A percentile compares a stretch with the other conserved stretches of the same genome.
Conservation (phyloP, 2,888 invertebrate species). For the Bellardia pandia region DNA sequence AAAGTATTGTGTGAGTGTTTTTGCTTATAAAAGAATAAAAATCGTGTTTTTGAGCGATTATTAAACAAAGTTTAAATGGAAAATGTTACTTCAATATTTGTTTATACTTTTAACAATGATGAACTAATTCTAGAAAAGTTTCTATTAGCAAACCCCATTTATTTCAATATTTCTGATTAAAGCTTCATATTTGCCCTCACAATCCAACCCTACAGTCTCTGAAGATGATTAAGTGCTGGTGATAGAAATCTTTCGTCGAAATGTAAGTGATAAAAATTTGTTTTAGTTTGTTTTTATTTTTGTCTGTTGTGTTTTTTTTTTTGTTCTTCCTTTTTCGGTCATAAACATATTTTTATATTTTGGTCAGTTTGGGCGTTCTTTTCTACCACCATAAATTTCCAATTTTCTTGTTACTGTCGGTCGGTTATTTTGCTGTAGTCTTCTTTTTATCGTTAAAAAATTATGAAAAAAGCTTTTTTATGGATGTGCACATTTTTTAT, state of each 20-base stretch:
- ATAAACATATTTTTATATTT: conserved; percentile 70
- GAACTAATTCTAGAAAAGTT: conserved; percentile 77
- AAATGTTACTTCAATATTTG: neutral
- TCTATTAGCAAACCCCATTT: conserved; percentile 80
- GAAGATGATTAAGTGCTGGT: conserved; percentile 56
- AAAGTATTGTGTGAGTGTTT: neutral
- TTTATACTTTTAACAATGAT: neutral
- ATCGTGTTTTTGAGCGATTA: conserved; percentile 45
- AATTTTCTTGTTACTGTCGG: conserved; percentile 57
- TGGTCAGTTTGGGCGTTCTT: conserved; percentile 52
- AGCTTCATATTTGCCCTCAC: conserved; percentile 75
- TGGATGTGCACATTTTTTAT: conserved; percentile 74
- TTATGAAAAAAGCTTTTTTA: conserved; percentile 83
- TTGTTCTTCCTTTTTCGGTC: conserved; percentile 49
- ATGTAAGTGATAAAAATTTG: conserved; percentile 72
- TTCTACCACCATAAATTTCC: conserved; percentile 65
- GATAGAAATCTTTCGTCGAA: conserved; percentile 44
- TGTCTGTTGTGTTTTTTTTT: conserved; percentile 38
- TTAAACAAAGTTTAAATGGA: conserved; percentile 10
- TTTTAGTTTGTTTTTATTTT: conserved; percentile 62
- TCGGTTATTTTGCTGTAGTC: neutral
- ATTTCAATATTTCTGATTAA: conserved; percentile 77
- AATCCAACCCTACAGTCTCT: conserved; percentile 23
- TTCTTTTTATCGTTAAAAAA: conserved; percentile 75
- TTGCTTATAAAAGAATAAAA: neutral